Conservation (phyloP, 1,140 invertebrate genomes). For the Neodiprion pinetum region DNA sequence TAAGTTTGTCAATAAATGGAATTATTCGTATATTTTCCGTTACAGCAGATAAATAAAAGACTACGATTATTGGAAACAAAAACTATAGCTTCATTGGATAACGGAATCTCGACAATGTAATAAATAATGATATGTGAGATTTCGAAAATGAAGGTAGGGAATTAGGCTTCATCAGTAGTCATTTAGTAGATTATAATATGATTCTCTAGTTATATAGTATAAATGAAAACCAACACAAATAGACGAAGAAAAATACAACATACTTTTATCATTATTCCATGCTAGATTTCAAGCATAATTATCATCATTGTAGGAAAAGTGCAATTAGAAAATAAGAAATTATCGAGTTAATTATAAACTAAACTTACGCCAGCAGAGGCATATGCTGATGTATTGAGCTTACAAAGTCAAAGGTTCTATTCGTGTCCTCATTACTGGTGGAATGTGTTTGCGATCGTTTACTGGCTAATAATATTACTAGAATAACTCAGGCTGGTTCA, state of each 20-base stretch:
- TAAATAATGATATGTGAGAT: neutral
- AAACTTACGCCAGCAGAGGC: neutral
- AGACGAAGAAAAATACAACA: conserved; percentile 1
- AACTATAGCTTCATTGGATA: neutral
- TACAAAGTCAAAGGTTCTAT: conserved; percentile 2
- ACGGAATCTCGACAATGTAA: neutral
- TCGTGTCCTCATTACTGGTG: neutral
- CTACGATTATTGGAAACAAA: too few relatives aligned
- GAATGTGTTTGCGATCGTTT: neutral
- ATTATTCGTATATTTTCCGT: neutral
- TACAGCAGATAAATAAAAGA: too few relatives aligned
- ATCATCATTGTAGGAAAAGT: neutral
- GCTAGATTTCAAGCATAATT: neutral
- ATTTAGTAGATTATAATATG: neutral
- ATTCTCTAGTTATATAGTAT: conserved; percentile 6
- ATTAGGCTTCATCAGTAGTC: neutral
- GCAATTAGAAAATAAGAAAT: conserved; percentile 6
- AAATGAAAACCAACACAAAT: neutral
- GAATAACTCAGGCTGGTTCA: neutral
- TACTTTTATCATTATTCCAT: neutral
- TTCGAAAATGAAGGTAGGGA: neutral
- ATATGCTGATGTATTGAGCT: neutral
- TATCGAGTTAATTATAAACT: conserved; percentile 1
- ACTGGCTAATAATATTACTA: conserved; percentile 2
- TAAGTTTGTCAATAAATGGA: neutral